Conservation (phyloP, 2,888 invertebrate genomes). For the Ichneumoninae sp. region DNA sequence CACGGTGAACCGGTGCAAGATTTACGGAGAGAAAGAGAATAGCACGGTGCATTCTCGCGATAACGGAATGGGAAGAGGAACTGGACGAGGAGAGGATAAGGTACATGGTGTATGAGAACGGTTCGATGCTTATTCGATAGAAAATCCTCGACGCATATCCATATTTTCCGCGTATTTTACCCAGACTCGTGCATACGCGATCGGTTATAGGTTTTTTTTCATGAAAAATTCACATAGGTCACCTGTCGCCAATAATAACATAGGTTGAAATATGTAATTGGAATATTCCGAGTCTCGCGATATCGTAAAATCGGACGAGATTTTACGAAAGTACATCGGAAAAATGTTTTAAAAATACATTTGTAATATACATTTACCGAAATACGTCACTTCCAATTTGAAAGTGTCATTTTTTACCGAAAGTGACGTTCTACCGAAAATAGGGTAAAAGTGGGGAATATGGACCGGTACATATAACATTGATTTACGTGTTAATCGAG, state of each 20-base stretch:
- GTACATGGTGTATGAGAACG: background rate
- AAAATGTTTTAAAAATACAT: too few species aligned
- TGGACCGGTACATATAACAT: too few species aligned
- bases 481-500: too few species aligned
- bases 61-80: conserved; percentile 20
- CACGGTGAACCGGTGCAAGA: conserved; percentile 24
- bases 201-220: background rate
- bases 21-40: conserved; percentile 35
- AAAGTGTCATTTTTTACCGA: too few species aligned
- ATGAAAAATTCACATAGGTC: background rate
- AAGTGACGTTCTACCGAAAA: too few species aligned
- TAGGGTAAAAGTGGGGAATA: too few species aligned
- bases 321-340: too few species aligned
- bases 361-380: too few species aligned
- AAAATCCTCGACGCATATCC: conserved; percentile 17
- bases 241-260: background rate
- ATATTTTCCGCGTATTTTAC: background rate
- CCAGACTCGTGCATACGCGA: background rate
- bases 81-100: conserved; percentile 5
- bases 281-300: too few species aligned
- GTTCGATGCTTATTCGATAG: conserved; percentile 30
- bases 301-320: too few species aligned
- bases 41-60: conserved; percentile 31
- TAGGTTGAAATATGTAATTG: too few species aligned
- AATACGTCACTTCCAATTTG: too few species aligned